Evolutionary conservation across 2,888 invertebrate species (phyloP).

Genomic region (Drosophila longiperda): DNA sequence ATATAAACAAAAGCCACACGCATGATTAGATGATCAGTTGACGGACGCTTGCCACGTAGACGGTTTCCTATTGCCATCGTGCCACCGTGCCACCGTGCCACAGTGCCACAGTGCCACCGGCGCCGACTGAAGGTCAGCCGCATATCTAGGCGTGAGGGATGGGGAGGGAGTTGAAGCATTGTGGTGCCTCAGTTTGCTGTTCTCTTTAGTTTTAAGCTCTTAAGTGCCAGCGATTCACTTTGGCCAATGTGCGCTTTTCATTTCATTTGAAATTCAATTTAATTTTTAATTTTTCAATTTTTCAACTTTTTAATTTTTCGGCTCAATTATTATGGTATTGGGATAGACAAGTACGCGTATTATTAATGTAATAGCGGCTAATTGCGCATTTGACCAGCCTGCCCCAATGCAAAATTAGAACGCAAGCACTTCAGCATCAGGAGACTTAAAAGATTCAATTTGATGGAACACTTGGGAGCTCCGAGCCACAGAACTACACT

Average conservation of each 20-base stretch:
- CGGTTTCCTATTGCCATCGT: constrained; percentile 61
- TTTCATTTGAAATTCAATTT: constrained; percentile 57
- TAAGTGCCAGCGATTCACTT: constrained; percentile 77
- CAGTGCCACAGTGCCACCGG: constrained; percentile 27
- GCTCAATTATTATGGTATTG: constrained; percentile 53
- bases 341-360: constrained; percentile 70
- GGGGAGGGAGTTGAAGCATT: neutral
- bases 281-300: constrained; percentile 24
- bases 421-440: constrained; percentile 65
- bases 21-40: constrained; percentile 68
- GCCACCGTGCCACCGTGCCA: constrained; percentile 1
- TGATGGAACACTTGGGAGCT: constrained; percentile 74
- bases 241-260: constrained; percentile 74
- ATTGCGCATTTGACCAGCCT: constrained; percentile 69
- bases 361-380: constrained; percentile 79
- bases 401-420: constrained; percentile 69
- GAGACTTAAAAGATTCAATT: constrained; percentile 75
- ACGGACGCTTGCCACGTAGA: constrained; percentile 17
- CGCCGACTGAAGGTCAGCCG: constrained; percentile 48
- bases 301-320: constrained; percentile 38
- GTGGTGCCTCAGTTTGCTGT: neutral
- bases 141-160: neutral
- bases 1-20: constrained; percentile 72
- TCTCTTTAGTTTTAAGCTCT: constrained; percentile 64
- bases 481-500: neutral